Evolutionary conservation across 2,113 vertebrate species (phyloP), one percentile per base, ranked within the genome.

Genomic region (Eurypyga helias): DNA sequence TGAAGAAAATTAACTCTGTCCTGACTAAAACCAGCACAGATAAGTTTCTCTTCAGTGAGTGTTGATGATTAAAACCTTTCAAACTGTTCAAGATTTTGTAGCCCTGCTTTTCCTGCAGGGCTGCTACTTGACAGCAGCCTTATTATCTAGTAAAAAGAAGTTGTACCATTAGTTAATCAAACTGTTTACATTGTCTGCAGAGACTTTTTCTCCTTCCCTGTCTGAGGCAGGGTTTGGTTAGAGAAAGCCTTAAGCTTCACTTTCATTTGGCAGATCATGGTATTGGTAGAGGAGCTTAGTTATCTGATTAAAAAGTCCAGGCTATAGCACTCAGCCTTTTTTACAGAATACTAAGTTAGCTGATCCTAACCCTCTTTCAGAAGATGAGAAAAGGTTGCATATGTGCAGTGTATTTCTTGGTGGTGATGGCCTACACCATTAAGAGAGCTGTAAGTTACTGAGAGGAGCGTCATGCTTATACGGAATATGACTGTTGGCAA

Each of bases 401-500:
- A 14, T 0, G 0, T 87, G 36, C 26, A 48, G 25, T 62, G 26
- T 45, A 7, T 55, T 67, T 54, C 9, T 18, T 82, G 58, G 34
- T 64, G 36, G 5, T 52, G 34, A 28, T 67, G 38, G 33, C 38
- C 78, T 23, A 7, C 13, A 24, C 16, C 54, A 10, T 9, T 49
- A 9, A 19, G 9, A 80, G 61, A 38, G 45, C 26, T 88, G 45
- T 71, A 31, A 52, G 45, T 41, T 65, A 52, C 26, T 17, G n/a
- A 79, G 29, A 45, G 19, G 13, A 55, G 19, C 28, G 77, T 64
- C 13, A 17, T 0, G 0, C 62, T 57, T 26, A 15, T 38, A 25
- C 2, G 3, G 34, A 61, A 8, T 46, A 2, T 34, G 46, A 46
- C 29, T 62, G 2, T 12, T 75, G 54, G 38, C 34, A 90, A 17